A percentile compares a stretch with the other conserved stretches of the same genome.
Evolutionary conservation across 2,888 invertebrate genomes (phyloP).

Genomic region (Pedicia rivosa): DNA sequence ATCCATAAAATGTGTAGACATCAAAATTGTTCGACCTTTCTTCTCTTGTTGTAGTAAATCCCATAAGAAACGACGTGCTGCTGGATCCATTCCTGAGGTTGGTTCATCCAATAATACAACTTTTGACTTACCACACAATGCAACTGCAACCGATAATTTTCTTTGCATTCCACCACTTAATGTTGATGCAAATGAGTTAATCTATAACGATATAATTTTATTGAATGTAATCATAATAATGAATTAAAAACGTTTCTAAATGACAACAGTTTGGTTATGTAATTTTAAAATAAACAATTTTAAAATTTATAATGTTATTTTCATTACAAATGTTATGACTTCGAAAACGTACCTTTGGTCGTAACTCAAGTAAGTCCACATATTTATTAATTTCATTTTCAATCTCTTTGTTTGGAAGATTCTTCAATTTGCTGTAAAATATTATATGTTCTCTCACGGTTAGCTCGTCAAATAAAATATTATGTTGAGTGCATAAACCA

Average conservation of each 20-base stretch:
- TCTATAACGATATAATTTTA: no score
- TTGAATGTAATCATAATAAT: no score
- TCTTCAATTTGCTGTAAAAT: conserved; percentile 64
- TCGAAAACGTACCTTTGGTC: conserved; percentile 14
- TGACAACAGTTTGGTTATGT: no score
- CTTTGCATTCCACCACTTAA: conserved; percentile 67
- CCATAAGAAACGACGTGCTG: conserved; percentile 74
- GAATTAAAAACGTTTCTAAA: no score
- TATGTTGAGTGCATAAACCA: conserved; percentile 74
- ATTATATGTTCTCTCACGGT: conserved; percentile 69
- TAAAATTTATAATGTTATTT: background rate
- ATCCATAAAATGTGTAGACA: conserved; percentile 83
- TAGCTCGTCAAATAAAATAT: conserved; percentile 66
- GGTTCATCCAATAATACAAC: conserved; percentile 61
- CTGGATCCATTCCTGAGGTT: conserved; percentile 76
- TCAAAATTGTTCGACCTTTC: conserved; percentile 54
- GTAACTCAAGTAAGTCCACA: conserved; percentile 45
- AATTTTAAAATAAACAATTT: background rate
- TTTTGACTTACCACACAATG: conserved; percentile 56
- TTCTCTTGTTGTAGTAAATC: conserved; percentile 59
- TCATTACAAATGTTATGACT: background rate
- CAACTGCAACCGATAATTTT: conserved; percentile 58
- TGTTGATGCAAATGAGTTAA: conserved; percentile 36
- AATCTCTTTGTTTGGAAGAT: conserved; percentile 36
- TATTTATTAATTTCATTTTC: conserved; percentile 44